phyloP scores from a whole-genome alignment of 2,888 invertebrate species.

The Litoditis marina region DNA sequence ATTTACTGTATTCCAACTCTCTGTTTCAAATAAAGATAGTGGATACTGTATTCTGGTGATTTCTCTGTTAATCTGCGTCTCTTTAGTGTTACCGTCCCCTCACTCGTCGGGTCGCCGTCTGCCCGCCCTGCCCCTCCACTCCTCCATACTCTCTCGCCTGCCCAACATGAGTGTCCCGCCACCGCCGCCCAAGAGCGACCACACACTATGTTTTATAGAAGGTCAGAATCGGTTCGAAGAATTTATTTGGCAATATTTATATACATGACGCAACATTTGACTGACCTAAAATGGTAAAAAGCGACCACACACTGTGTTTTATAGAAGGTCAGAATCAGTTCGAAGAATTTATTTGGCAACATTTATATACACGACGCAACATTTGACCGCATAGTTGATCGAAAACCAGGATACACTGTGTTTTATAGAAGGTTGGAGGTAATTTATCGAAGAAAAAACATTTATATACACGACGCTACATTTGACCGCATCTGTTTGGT shows the following conservation, averaged over 20 bases:
- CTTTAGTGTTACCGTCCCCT: slow-evolving; percentile 24
- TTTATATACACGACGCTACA: background rate
- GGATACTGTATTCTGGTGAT: too few relatives aligned
- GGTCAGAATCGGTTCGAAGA: too few relatives aligned
- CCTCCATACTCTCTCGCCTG: slow-evolving; percentile 23
- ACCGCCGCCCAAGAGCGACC: slow-evolving; percentile 25
- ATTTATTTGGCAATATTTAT: background rate
- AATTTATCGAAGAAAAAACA: slow-evolving; percentile 15
- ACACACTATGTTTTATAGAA: slow-evolving; percentile 39
- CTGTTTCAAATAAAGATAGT: too few relatives aligned
- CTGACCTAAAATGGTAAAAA: too few relatives aligned
- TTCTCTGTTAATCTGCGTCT: background rate
- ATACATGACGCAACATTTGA: background rate
- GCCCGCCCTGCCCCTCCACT: slow-evolving; percentile 36
- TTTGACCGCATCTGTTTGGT: too few relatives aligned
- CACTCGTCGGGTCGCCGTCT: slow-evolving; percentile 39
- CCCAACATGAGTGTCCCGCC: slow-evolving; percentile 28
- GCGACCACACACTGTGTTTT: slow-evolving; percentile 38
- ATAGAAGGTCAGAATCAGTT: too few relatives aligned
- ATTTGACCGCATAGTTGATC: too few relatives aligned
- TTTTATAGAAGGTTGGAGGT: too few relatives aligned
- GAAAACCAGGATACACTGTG: slow-evolving; percentile 34
- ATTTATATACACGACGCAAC: background rate
- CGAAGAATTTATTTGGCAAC: background rate
- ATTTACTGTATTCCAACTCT: too few relatives aligned